Conservation (phyloP, 2,888 invertebrate genomes). For the Cheiracanthium punctorium region DNA sequence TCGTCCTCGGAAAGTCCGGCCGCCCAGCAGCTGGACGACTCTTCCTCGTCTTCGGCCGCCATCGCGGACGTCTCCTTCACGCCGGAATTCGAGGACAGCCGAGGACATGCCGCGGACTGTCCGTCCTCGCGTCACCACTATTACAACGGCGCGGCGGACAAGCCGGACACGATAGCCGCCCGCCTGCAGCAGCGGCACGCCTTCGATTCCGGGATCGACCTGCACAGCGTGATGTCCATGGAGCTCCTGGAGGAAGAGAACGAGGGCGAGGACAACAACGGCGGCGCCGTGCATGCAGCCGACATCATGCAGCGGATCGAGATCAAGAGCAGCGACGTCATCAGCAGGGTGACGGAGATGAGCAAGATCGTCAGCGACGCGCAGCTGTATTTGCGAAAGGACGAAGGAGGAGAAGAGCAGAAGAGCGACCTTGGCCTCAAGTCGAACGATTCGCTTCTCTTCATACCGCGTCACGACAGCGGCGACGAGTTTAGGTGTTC, state of each 20-base stretch:
- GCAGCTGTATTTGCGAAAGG: slow-evolving; percentile 81
- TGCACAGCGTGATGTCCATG: slow-evolving; percentile 86
- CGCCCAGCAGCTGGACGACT: neutral
- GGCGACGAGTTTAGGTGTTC: slow-evolving; percentile 36
- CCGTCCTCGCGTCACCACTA: neutral
- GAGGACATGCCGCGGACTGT: neutral
- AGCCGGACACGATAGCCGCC: slow-evolving; percentile 11
- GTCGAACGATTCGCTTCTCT: slow-evolving; percentile 87
- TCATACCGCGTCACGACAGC: slow-evolving; percentile 77
- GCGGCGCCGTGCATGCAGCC: slow-evolving; percentile 29
- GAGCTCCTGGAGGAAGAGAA: slow-evolving; percentile 81
- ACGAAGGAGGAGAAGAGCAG: slow-evolving; percentile 75
- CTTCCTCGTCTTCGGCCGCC: neutral
- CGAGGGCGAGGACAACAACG: slow-evolving; percentile 11
- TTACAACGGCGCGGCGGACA: neutral
- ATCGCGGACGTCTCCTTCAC: slow-evolving; percentile 49
- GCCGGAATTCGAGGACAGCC: slow-evolving; percentile 4
- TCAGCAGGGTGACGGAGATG: slow-evolving; percentile 87
- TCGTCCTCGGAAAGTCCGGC: neutral
- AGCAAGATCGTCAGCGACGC: slow-evolving; percentile 88
- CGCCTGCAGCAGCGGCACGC: neutral
- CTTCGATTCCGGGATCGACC: slow-evolving; percentile 79
- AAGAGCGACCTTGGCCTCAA: slow-evolving; percentile 79
- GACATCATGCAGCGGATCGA: slow-evolving; percentile 48
- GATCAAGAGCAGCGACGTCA: slow-evolving; percentile 81